Evolutionary conservation across 1,140 invertebrate genomes (phyloP), one percentile per base, ranked within the genome.

Genomic region (Drosophila arawakana): DNA sequence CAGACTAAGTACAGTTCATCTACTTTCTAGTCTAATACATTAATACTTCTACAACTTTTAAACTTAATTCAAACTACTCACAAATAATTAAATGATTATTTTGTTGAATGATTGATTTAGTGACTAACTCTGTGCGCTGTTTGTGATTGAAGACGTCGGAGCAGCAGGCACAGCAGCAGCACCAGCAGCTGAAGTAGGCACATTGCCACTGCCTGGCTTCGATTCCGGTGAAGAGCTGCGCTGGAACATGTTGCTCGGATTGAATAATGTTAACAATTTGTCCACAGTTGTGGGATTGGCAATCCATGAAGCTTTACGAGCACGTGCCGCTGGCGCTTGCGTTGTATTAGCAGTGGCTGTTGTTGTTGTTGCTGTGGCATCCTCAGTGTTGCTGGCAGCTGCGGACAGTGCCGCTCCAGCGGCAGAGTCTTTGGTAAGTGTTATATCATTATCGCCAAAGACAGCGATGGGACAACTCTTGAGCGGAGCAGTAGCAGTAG

Each of bases 271-370:
- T 0, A 94, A 81, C 13, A 94, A 73, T 80, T 94, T 94, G 68
- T 94, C 94, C 35, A 94, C 90, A 74, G 94, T 93, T 25, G 93
- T 92, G 0, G 93, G 93, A 81, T 85, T 91, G 6, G 93, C 93
- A n/a, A 94, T 94, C 93, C 93, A 94, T 0, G 94, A 94, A 35
- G 94, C 93, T 81, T 94, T 94, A 8, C 94, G 90, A 71, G 93
- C 92, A 25, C 93, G 79, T 15, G 78, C 47, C 15, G 74, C 35
- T 7, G 80, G 60, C 4, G 47, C 37, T 18, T 13, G 63, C 93
- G 66, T 91, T 63, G 81, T 18, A 63, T 57, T 3, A 13, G 63
- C 30, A 35, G 55, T 7, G 8, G 57, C 18, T 63, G 52, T 25
- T 18, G 68, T 3, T 61, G 73, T 50, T 44, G 60, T 7, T 34